Percentiles rank a stretch among this genome's conserved stretches.
phyloP scores from a whole-genome alignment of 2,888 invertebrate species.

The Epistrophe eligans region DNA sequence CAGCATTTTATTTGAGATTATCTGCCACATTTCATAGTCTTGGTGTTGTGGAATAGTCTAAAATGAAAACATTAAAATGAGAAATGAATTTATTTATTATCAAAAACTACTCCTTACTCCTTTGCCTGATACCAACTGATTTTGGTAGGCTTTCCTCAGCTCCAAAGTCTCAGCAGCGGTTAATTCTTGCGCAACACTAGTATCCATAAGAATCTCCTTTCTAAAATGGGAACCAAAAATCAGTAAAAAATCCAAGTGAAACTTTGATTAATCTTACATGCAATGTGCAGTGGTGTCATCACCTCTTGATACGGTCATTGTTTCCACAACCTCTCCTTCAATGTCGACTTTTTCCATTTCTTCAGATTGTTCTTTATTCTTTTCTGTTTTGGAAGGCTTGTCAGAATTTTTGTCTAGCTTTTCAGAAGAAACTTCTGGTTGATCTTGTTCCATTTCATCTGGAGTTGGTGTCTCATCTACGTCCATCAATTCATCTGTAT shows the following conservation, averaged over 20 bases:
- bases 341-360: constrained; percentile 85
- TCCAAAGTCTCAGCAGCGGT: constrained; percentile 80
- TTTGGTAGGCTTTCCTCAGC: constrained; percentile 81
- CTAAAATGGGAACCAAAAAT: constrained; percentile 71
- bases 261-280: constrained; percentile 82
- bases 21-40: constrained; percentile 82
- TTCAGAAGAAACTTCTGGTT: constrained; percentile 84
- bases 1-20: constrained; percentile 83
- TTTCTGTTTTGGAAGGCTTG: constrained; percentile 82
- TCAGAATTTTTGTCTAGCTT: constrained; percentile 83
- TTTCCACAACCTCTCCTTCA: constrained; percentile 90
- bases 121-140: constrained; percentile 79
- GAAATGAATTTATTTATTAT: background rate
- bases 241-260: background rate
- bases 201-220: constrained; percentile 81
- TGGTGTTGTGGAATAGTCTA: constrained; percentile 79
- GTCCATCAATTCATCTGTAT: constrained; percentile 83
- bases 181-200: constrained; percentile 79
- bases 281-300: constrained; percentile 92
- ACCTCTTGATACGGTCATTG: constrained; percentile 88
- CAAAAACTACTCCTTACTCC: constrained; percentile 75
- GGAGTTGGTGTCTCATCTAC: constrained; percentile 85
- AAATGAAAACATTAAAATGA: background rate
- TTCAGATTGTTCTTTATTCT: constrained; percentile 83
- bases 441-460: constrained; percentile 78